Conservation (phyloP, 2,797 vertebrate genomes). For the Crocidura indochinensis region DNA sequence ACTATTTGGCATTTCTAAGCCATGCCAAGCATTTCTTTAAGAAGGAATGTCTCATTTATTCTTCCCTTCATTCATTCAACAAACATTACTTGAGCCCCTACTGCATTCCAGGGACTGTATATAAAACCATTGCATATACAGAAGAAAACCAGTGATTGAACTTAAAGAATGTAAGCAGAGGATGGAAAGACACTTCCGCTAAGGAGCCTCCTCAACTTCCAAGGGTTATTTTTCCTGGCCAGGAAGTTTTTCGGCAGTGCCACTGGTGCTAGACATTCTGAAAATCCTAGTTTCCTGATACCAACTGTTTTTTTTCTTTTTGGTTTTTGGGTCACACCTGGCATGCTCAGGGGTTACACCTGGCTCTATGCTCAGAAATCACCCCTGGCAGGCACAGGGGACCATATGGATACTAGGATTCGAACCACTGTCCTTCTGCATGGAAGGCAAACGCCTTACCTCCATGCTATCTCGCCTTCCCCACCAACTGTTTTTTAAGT, state of each 20-base stretch:
- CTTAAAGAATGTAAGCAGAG: conserved; percentile 66
- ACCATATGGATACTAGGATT: too few relatives aligned
- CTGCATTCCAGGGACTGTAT: conserved; percentile 51
- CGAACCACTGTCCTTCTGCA: too few relatives aligned
- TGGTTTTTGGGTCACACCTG: too few relatives aligned
- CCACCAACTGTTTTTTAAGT: too few relatives aligned
- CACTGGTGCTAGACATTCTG: not conserved
- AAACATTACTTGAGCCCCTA: conserved; percentile 26
- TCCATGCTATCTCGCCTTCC: too few relatives aligned
- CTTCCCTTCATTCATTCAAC: conserved; percentile 57
- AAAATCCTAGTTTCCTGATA: conserved; percentile 27
- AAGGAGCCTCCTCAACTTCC: conserved; percentile 3
- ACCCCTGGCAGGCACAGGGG: too few relatives aligned
- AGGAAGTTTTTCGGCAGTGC: not conserved
- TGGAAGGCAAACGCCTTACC: too few relatives aligned
- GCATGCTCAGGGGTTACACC: too few relatives aligned
- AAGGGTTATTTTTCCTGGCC: not conserved
- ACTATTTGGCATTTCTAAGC: conserved; percentile 69
- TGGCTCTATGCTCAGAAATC: too few relatives aligned
- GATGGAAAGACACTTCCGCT: not conserved
- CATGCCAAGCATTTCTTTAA: conserved; percentile 82
- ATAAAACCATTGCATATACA: conserved; percentile 47
- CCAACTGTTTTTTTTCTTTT: too few relatives aligned
- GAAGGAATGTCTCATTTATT: conserved; percentile 60
- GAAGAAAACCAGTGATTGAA: conserved; percentile 50